Evolutionary conservation across 2,888 invertebrate species (phyloP).

Genomic region (Pollenia angustigena): DNA sequence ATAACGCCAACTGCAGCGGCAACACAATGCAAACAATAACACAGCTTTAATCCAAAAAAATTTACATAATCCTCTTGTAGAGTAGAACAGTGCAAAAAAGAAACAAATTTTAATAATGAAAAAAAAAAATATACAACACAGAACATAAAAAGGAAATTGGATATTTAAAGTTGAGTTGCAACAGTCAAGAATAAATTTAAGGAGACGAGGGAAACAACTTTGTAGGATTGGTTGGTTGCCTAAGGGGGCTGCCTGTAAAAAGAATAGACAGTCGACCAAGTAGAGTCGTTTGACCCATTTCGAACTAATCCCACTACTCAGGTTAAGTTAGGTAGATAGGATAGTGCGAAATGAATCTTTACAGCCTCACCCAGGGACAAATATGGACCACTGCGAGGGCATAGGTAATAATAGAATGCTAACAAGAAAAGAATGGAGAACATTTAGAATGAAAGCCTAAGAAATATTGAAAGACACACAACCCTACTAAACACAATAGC

Average conservation of each 20-base stretch:
- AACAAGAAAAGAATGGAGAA: too few species aligned
- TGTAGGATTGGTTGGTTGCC: not conserved
- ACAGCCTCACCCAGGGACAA: too few species aligned
- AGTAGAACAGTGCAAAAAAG: not conserved
- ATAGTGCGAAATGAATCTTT: too few species aligned
- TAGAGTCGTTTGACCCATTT: too few species aligned
- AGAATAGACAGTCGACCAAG: not conserved
- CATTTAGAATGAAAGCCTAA: too few species aligned
- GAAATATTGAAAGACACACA: too few species aligned
- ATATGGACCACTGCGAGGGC: too few species aligned
- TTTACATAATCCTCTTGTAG: slow-evolving; percentile 51
- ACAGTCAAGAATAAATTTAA: not conserved
- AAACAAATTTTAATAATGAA: not conserved
- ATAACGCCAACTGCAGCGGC: not conserved
- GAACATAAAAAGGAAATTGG: slow-evolving; percentile 24
- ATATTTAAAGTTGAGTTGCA: not conserved
- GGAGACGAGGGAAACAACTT: not conserved
- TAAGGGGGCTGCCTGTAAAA: not conserved
- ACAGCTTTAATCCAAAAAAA: slow-evolving; percentile 29
- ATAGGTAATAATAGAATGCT: too few species aligned
- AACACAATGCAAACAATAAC: slow-evolving; percentile 40
- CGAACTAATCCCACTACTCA: too few species aligned
- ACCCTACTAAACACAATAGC: too few species aligned
- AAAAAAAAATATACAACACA: not conserved
- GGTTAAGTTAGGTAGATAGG: too few species aligned